phyloP scores from a whole-genome alignment of 2,113 vertebrate genomes.

The Ictalurus punctatus region DNA sequence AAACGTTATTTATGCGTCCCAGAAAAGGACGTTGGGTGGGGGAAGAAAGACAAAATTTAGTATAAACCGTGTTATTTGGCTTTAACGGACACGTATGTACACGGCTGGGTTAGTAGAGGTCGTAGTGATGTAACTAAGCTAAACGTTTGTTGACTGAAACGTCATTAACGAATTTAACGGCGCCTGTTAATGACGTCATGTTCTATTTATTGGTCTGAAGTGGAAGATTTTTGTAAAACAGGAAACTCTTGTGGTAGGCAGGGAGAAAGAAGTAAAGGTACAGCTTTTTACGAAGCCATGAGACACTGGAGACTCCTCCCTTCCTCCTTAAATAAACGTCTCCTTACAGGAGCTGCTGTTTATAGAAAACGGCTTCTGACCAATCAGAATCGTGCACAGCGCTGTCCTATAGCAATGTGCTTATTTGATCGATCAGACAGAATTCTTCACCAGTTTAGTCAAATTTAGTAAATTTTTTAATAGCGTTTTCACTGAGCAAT shows the following conservation, averaged over 20 bases:
- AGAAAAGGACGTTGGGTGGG: not conserved
- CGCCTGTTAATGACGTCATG: not conserved
- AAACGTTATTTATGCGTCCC: not conserved
- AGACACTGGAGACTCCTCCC: not conserved
- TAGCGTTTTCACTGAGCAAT: not conserved
- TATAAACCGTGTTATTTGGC: not conserved
- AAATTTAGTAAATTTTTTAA: not conserved
- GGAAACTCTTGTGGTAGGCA: not conserved
- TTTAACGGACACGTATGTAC: not conserved
- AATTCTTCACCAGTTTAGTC: too few species aligned
- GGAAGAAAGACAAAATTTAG: not conserved
- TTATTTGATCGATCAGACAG: not conserved
- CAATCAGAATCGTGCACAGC: not conserved
- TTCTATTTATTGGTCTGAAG: not conserved
- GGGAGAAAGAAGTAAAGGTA: not conserved
- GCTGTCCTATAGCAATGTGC: not conserved
- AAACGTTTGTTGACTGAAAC: not conserved
- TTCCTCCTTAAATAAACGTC: not conserved
- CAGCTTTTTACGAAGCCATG: not conserved
- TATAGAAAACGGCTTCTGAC: not conserved
- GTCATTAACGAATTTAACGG: not conserved
- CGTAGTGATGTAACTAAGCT: slow-evolving; percentile 15
- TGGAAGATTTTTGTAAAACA: not conserved
- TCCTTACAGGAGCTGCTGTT: not conserved
- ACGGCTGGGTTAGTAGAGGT: slow-evolving; percentile 45